phyloP scores from a whole-genome alignment of 2,797 vertebrate genomes.

The Mycteria americana region DNA sequence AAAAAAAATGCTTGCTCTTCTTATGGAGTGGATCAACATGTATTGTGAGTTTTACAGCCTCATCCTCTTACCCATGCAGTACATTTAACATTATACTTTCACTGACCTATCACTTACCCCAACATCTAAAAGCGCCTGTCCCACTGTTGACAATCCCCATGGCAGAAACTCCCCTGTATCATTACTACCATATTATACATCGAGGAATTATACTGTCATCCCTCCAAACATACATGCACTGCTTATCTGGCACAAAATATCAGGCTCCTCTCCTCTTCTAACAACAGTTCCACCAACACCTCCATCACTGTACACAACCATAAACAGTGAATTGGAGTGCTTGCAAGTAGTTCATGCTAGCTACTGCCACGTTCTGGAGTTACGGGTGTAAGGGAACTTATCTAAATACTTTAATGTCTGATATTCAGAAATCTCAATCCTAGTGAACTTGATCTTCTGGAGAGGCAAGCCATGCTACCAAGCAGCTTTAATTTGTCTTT shows the following conservation, averaged over 20 bases:
- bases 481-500: background rate
- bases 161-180: background rate
- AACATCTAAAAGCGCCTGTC: background rate
- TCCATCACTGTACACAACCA: background rate
- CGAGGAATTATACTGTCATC: background rate
- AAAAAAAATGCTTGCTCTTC: background rate
- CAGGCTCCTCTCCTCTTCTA: background rate
- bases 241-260: background rate
- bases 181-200: too few relatives aligned
- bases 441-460: background rate
- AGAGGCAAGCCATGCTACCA: background rate
- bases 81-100: background rate
- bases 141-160: background rate
- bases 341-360: background rate
- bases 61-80: background rate
- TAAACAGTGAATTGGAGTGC: background rate
- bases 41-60: background rate
- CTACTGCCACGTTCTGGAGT: background rate
- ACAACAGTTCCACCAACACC: background rate
- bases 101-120: background rate
- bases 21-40: rapidly evolving
- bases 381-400: background rate
- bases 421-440: background rate
- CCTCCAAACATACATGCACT: background rate
- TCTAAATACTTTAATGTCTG: background rate